Conservation (phyloP, 1,140 invertebrate genomes). For the roundworm (Caenorhabditis elegans) region WBcel235 BX284606.5:6390001-6390500, state of each 20-base stretch:
- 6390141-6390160: slow-evolving; percentile 27
- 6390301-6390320: no score
- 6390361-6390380: background rate
- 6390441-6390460: slow-evolving; percentile 28
- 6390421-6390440: slow-evolving; percentile 27
- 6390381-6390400: slow-evolving; percentile 26
- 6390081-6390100: background rate
- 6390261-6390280: no score
- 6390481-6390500: background rate
- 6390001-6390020: no score
- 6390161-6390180: background rate
- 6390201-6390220: background rate
- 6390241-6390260: no score
- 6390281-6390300: no score
- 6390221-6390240: slow-evolving; percentile 12
- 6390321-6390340: no score
- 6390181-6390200: slow-evolving; percentile 21
- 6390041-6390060: no score
- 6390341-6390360: background rate
- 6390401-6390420: slow-evolving; percentile 20
- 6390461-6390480: slow-evolving; percentile 20
- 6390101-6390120: slow-evolving; percentile 33
- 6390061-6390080: background rate
- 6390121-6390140: slow-evolving; percentile 26
- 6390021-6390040: no score